Percentiles rank a stretch among this genome's conserved stretches.
Evolutionary conservation across 2,797 vertebrate genomes (phyloP).

Genomic region (Cephalopachus bancanus): DNA sequence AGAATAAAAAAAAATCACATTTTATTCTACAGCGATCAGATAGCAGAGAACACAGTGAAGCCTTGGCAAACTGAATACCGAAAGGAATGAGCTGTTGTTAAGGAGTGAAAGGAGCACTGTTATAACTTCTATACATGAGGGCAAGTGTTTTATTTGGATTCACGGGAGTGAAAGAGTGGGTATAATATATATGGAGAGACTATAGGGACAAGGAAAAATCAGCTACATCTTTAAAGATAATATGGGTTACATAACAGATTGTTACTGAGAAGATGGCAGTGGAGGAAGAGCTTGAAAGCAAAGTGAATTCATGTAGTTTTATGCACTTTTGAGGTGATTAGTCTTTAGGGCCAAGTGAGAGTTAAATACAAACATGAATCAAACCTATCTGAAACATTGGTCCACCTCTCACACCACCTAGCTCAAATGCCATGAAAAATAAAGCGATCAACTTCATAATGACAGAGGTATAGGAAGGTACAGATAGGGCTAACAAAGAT

Average conservation of each 20-base stretch:
- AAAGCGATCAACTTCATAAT: background rate
- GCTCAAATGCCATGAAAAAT: background rate
- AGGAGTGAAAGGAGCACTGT: background rate
- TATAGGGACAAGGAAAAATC: background rate
- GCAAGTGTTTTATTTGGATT: background rate
- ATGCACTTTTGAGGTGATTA: background rate
- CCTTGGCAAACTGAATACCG: background rate
- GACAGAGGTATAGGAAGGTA: background rate
- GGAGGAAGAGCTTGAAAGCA: background rate
- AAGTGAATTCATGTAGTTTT: background rate
- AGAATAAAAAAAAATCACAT: background rate
- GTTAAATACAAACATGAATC: background rate
- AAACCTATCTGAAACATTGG: background rate
- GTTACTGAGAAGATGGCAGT: background rate
- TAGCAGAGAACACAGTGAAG: background rate
- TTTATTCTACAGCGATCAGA: background rate
- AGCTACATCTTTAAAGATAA: background rate
- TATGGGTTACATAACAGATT: background rate
- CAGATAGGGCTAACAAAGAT: background rate
- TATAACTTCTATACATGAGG: background rate
- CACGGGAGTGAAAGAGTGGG: background rate
- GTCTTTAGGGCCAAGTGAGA: background rate
- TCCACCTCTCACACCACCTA: fast-evolving
- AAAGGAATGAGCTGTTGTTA: background rate
- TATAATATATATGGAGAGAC: background rate